phyloP scores from a whole-genome alignment of 1,140 invertebrate species.

The Meloidogyne hapla region DNA sequence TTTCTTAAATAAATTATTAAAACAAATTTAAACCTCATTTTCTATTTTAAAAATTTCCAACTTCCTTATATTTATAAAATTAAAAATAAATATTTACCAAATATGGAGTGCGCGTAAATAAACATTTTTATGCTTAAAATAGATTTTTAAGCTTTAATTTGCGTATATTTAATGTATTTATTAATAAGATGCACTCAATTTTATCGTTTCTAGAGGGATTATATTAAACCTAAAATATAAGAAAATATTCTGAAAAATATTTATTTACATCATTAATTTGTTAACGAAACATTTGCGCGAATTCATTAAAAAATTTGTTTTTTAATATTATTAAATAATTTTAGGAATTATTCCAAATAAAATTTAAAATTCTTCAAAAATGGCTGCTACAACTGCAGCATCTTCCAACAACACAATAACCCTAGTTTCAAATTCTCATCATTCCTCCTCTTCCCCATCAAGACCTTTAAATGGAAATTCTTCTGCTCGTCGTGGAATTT shows the following conservation, averaged over 20 bases:
- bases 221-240: background rate
- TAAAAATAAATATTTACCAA: background rate
- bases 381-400: background rate
- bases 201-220: background rate
- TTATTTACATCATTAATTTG: too few relatives aligned
- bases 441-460: background rate
- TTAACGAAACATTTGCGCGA: too few relatives aligned
- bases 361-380: background rate
- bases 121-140: background rate
- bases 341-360: background rate
- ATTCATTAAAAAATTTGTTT: too few relatives aligned
- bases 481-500: background rate
- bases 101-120: background rate
- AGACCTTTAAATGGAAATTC: background rate
- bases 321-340: too few relatives aligned
- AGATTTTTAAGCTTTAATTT: slow-evolving; percentile 3
- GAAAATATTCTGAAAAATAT: too few relatives aligned
- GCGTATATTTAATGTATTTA: background rate
- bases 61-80: slow-evolving; percentile 5
- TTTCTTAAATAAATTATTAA: background rate
- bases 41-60: too few relatives aligned
- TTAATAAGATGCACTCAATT: background rate
- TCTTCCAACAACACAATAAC: background rate
- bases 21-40: too few relatives aligned
- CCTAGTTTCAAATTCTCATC: background rate